phyloP scores from a whole-genome alignment of 1,140 invertebrate species.

The Dinothrombium tinctorium region DNA sequence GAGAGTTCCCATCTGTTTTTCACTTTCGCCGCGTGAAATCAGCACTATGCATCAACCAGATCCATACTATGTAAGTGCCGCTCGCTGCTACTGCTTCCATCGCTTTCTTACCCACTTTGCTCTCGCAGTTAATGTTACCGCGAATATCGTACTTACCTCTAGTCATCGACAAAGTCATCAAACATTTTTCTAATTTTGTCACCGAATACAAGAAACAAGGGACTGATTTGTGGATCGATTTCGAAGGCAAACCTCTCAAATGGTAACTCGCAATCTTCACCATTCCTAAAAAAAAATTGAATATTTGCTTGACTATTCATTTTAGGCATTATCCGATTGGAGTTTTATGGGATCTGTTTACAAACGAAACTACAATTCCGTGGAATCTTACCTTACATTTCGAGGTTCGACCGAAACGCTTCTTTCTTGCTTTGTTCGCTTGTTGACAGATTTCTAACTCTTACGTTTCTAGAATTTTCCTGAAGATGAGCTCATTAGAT shows the following conservation, averaged over 20 bases:
- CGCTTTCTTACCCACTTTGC: conserved; percentile 7
- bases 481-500: conserved; percentile 25
- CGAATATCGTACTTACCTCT: conserved; percentile 84
- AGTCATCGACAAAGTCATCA: conserved; percentile 79
- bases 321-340: conserved; percentile 79
- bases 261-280: too few species aligned
- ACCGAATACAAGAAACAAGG: conserved; percentile 51
- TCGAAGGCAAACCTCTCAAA: conserved; percentile 68
- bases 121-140: conserved; percentile 55
- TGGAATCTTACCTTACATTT: conserved; percentile 91
- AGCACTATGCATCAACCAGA: conserved; percentile 64
- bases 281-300: too few species aligned
- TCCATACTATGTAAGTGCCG: conserved; percentile 42
- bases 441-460: neutral
- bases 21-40: conserved; percentile 61
- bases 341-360: conserved; percentile 63
- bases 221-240: conserved; percentile 80
- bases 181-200: conserved; percentile 63
- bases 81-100: neutral
- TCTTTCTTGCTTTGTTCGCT: neutral
- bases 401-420: conserved; percentile 20
- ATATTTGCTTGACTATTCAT: too few species aligned
- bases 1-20: conserved; percentile 70
- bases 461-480: conserved; percentile 23
- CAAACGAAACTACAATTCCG: conserved; percentile 37